Evolutionary conservation across 2,797 vertebrate species (phyloP), one percentile per base, ranked within the genome.

Genomic region (Danionella dracula): DNA sequence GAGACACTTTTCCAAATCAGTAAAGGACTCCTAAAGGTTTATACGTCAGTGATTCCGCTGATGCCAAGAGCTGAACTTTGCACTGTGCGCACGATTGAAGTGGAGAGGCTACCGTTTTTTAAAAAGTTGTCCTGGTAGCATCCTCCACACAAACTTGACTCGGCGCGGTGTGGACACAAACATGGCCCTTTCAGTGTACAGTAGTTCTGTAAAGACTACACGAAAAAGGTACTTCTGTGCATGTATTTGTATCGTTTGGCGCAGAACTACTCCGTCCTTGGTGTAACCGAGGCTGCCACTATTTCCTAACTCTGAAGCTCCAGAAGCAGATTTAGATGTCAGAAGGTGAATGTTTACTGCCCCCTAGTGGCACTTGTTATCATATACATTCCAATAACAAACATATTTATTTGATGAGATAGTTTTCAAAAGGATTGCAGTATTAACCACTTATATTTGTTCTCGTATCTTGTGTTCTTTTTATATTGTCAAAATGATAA

Each of bases 341-440:
- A 82, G 81, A 89, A 84, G 84, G 85, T 88, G 85, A 82, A 78
- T 82, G 81, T 89, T 86, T 88, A 83, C 84, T 86, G 89, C 82
- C 87, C 83, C 82, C 83, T 87, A 83, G 82, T 86, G 88, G 83
- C 84, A 82, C 60, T 78, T 81, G 78, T 81, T 42, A 68, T 80
- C 79, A 86, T 85, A 76, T 84, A 85, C 88, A 90, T 88, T 88
- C 81, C 73, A 69, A 68, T 70, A 60, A 62, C 54, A 65, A 41
- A 78, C 60, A 72, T 73, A 74, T 70, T 72, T 58, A 51, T 62
- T 67, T 61, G 58, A 61, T 44, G 6, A 40, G 41, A 48, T 66
- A 54, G 56, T 68, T 79, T 77, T 76, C 82, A 74, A 82, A 51
- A 80, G 72, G 81, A 77, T 79, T 78, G 72, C 59, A 77, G 80